Conservation (phyloP, 2,113 vertebrate species). For the Ornithorhynchus anatinus region DNA sequence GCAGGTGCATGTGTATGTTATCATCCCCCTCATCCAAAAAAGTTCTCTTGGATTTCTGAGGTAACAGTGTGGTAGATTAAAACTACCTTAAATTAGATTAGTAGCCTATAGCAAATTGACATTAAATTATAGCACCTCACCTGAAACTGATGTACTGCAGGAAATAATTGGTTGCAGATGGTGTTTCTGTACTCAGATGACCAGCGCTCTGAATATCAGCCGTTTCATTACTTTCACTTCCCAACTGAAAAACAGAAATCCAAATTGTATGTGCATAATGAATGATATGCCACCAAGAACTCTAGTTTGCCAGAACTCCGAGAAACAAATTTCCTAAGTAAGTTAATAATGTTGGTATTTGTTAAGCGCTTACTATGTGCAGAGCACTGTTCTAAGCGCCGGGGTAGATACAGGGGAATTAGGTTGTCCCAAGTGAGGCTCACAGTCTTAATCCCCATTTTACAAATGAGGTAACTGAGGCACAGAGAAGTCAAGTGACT, state of each 20-base stretch:
- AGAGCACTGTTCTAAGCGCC: too few species aligned
- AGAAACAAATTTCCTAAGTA: background rate
- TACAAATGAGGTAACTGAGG: too few species aligned
- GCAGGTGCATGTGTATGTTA: too few species aligned
- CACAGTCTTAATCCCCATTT: too few species aligned
- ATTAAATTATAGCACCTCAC: slow-evolving; percentile 64
- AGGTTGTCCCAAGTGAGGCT: too few species aligned
- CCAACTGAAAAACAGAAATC: slow-evolving; percentile 72
- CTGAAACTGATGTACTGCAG: slow-evolving; percentile 95
- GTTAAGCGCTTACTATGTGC: too few species aligned
- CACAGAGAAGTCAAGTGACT: too few species aligned
- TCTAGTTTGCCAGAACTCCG: fast-evolving
- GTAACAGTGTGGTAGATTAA: background rate
- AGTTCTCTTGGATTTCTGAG: too few species aligned
- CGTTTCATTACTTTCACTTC: slow-evolving; percentile 75
- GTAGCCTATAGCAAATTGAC: too few species aligned
- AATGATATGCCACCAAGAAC: background rate
- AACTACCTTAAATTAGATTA: background rate
- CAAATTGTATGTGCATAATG: background rate
- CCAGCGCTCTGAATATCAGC: slow-evolving; percentile 71
- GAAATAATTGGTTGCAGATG: slow-evolving; percentile 93
- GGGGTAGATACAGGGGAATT: too few species aligned
- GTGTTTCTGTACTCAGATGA: slow-evolving; percentile 69
- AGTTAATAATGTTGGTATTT: too few species aligned
- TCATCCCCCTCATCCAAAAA: too few species aligned